phyloP scores from a whole-genome alignment of 1,140 invertebrate genomes.

The Nasonia longicornis region DNA sequence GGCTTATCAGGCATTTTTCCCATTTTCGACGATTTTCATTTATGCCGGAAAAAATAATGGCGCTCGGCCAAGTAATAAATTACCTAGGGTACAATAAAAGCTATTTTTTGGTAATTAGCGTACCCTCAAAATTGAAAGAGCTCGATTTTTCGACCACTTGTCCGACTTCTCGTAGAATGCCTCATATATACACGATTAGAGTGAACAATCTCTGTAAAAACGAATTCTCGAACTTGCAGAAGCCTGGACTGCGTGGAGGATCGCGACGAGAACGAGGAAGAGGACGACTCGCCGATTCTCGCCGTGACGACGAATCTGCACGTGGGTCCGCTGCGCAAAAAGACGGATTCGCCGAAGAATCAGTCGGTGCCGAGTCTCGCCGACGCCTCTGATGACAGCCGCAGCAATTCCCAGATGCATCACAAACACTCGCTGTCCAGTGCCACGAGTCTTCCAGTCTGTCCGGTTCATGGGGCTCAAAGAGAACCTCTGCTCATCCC shows the following conservation, averaged over 20 bases:
- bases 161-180: no score
- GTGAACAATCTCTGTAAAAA: no score
- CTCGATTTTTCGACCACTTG: no score
- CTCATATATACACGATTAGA: no score
- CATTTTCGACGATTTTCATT: no score
- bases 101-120: no score
- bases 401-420: neutral
- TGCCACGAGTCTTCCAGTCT: slow-evolving; percentile 46
- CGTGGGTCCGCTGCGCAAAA: slow-evolving; percentile 59
- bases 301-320: slow-evolving; percentile 63
- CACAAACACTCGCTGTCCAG: slow-evolving; percentile 5
- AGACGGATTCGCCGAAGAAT: slow-evolving; percentile 50
- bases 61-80: no score
- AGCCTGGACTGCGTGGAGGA: slow-evolving; percentile 58
- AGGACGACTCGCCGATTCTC: slow-evolving; percentile 33
- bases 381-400: neutral
- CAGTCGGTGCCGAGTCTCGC: slow-evolving; percentile 44
- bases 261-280: slow-evolving; percentile 39
- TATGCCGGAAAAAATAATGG: no score
- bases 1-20: no score
- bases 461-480: slow-evolving; percentile 53
- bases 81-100: no score
- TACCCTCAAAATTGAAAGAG: no score
- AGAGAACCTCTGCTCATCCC: slow-evolving; percentile 13
- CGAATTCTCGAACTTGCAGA: slow-evolving; percentile 6